Conservation (phyloP, 2,888 invertebrate genomes). For the Nomada ferruginata region DNA sequence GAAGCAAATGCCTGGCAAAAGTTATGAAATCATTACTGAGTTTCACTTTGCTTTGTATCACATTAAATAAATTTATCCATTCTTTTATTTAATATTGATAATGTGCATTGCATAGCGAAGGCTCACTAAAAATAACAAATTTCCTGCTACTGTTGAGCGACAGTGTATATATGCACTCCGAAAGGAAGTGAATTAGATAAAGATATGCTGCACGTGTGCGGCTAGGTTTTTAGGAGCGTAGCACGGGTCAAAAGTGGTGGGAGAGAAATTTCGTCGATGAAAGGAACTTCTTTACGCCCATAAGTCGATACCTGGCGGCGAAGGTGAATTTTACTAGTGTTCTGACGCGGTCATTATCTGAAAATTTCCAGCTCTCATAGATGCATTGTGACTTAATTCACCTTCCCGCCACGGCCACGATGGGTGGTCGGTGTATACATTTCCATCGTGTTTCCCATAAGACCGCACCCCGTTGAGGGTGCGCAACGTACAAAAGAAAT, state of each 20-base stretch:
- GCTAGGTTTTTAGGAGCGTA: conserved; percentile 36
- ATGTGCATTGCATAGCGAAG: too few relatives aligned
- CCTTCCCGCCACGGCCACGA: conserved; percentile 64
- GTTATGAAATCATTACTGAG: too few relatives aligned
- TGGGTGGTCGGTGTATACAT: conserved; percentile 73
- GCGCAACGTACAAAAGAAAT: conserved; percentile 39
- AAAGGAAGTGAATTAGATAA: background rate
- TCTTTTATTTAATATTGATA: too few relatives aligned
- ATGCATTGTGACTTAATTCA: conserved; percentile 76
- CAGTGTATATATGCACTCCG: too few relatives aligned
- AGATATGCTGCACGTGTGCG: conserved; percentile 44
- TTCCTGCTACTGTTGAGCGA: too few relatives aligned
- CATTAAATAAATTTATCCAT: too few relatives aligned
- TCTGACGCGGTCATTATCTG: conserved; percentile 68
- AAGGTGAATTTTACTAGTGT: conserved; percentile 53
- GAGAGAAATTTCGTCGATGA: conserved; percentile 51
- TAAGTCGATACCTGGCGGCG: conserved; percentile 52
- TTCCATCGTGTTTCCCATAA: conserved; percentile 56
- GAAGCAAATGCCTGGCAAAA: too few relatives aligned
- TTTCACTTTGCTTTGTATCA: too few relatives aligned
- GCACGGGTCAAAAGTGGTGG: conserved; percentile 61
- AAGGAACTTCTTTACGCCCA: conserved; percentile 48
- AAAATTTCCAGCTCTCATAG: conserved; percentile 71
- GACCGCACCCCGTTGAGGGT: conserved; percentile 63
- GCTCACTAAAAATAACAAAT: too few relatives aligned